Percentiles rank a stretch among this genome's conserved stretches.
phyloP scores from a whole-genome alignment of 2,797 vertebrate species.

The Heteromormyrus szaboi region DNA sequence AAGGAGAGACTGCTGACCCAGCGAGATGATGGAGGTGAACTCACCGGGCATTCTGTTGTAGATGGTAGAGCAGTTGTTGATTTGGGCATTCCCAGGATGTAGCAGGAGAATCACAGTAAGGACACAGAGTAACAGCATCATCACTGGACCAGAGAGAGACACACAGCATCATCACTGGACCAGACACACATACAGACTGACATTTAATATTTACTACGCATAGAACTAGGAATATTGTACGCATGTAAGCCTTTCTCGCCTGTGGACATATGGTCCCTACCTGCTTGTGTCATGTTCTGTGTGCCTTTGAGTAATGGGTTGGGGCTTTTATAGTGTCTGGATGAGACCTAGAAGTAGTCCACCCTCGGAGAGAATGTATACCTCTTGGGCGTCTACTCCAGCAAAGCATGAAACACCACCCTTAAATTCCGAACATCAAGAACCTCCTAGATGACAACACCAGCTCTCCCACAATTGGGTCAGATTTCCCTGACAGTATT shows the following conservation, averaged over 20 bases:
- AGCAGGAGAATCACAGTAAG: constrained; percentile 8
- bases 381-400: background rate
- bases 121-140: background rate
- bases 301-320: background rate
- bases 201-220: background rate
- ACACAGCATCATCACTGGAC: background rate
- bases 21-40: background rate
- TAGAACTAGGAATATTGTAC: background rate
- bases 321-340: constrained; percentile 1
- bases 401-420: background rate
- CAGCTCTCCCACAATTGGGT: background rate
- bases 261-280: constrained; percentile 4
- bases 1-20: background rate
- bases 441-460: background rate
- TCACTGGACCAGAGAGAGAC: background rate
- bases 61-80: constrained; percentile 29
- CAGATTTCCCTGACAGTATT: background rate
- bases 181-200: background rate
- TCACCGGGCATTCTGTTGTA: constrained; percentile 35
- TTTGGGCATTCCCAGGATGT: background rate
- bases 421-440: background rate
- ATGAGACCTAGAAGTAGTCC: background rate
- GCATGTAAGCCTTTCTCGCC: background rate
- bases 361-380: background rate
- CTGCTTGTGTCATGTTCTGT: background rate